Evolutionary conservation across 2,888 invertebrate species (phyloP), one percentile per base, ranked within the genome.

Genomic region (Caradrina kadenii): DNA sequence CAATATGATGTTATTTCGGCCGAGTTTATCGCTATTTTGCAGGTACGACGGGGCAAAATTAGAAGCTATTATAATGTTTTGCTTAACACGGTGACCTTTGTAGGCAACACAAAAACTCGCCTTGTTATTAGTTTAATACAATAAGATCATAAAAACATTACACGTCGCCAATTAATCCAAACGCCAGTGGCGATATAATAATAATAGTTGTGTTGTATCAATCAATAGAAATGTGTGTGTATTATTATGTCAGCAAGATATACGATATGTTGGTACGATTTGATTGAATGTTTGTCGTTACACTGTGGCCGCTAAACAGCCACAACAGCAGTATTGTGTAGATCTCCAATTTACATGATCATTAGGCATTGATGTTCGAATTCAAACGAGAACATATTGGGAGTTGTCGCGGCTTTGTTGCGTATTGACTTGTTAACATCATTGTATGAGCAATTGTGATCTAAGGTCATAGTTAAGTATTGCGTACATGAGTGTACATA

Each of bases 121-220:
- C 39, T 74, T 26, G 21, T 52, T 66, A 21, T 39, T 54, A 19
- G 11, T n/a, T n/a, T 19, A 21, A 56, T 56, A 65, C 26, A 64
- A 58, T 66, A 58, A 42, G n/a, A 52, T 48, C 42, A 22, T 17
- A 71, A 7, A 42, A 15, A 22, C 7, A 75, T 75, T 45, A 69
- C 13, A 19, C 19, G 61, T 69, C 17, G 26, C 17, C 50, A 39
- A 76, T 76, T 55, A 67, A 55, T 26, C 15, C 15, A 21, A 61
- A 11, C 19, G 55, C 54, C 19, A 8, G 21, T 17, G 50, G 50
- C n/a, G 21, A 58, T 59, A 35, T 53, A 42, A 45, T 76, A 42
- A 45, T 76, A 52, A 70, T 76, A 49, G 13, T 22, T 15, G 11
- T 22, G 17, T 58, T 42, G 6, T 73, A 17, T 42, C n/a, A 63